Evolutionary conservation across 2,113 vertebrate species (phyloP).

Genomic region (Malurus melanocephalus): DNA sequence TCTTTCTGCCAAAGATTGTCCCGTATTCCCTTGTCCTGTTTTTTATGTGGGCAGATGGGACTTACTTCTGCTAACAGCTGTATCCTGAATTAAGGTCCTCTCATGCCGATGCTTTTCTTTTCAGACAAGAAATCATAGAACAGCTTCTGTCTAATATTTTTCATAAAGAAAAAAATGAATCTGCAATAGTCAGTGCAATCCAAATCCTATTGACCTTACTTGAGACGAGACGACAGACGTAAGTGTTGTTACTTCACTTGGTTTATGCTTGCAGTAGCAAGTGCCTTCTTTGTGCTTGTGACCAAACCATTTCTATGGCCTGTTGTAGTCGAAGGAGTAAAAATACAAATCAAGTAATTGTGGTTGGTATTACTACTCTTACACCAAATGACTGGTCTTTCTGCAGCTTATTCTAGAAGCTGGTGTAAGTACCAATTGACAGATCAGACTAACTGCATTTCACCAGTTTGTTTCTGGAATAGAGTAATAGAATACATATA

Average conservation of each 20-base stretch:
- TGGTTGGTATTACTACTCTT: background rate
- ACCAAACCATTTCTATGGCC: background rate
- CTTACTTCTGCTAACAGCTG: background rate
- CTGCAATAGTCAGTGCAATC: slow-evolving; percentile 96
- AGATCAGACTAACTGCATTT: background rate
- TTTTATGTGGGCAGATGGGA: background rate
- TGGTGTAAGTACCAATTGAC: background rate
- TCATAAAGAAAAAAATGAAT: slow-evolving; percentile 94
- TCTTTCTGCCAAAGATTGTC: background rate
- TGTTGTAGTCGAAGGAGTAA: background rate
- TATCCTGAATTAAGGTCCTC: background rate
- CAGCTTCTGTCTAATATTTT: slow-evolving; percentile 94
- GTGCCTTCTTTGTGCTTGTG: background rate
- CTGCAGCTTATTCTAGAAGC: background rate
- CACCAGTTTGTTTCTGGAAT: background rate
- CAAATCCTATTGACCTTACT: slow-evolving; percentile 95
- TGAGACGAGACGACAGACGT: slow-evolving; percentile 95
- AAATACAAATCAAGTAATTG: background rate
- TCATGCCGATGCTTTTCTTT: slow-evolving; percentile 33
- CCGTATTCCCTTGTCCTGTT: background rate
- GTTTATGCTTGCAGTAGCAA: background rate
- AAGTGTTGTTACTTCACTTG: slow-evolving; percentile 43
- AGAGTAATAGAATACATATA: background rate
- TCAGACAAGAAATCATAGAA: slow-evolving; percentile 94
- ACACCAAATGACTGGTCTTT: background rate